Base-by-base conservation (phyloP, 2,888 invertebrate species). In the Drosophila affinis region DNA sequence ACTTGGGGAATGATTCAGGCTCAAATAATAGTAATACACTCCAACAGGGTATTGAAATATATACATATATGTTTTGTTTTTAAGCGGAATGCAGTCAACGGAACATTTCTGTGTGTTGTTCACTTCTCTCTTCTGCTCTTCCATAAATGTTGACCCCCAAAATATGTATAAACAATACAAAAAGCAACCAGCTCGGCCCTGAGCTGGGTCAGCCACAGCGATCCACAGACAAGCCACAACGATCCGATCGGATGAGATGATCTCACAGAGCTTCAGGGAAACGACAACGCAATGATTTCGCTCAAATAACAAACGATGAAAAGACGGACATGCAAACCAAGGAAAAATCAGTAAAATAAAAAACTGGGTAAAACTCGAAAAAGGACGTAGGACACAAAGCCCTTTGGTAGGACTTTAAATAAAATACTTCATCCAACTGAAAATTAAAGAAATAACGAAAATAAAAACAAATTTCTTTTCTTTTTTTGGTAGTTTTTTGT, bases 91-190 rank as follows among this genome's bases (percentile, higher is more conserved):
- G 78, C 81, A 81, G 65, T 76, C 87, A 83, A 72, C 67, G 82
- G 79, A 87, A 81, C 71, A 72, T 75, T 70, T 80, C 39, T 55
- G 53, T 27, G 21, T 32, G 53, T 27, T 39, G 18, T 46, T 52
- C 52, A 51, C 39, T 61, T 56, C 24, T 5, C 24, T 24, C 24
- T 24, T 24, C 24, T 63, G 34, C 49, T 57, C 61, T 69, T 68
- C 53, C 60, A 74, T 53, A 55, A 49, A 52, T 61, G 58, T 75
- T 81, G 87, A 87, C 82, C 82, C 84, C 81, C 84, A 87, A 81
- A 78, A 59, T 24, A 51, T 27, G 67, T 34, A 46, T 65, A 67
- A 59, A 69, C 63, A 64, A 67, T 14, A 60, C 63, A 55, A 44
- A 57, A 57, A 62, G 62, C 39, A 61, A 61, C 39, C 27, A 46